These are phyloP conservation scores for Heliconius erato DNA, from an alignment of 2,888 invertebrate species.

Conservation along the genomic window DNA sequence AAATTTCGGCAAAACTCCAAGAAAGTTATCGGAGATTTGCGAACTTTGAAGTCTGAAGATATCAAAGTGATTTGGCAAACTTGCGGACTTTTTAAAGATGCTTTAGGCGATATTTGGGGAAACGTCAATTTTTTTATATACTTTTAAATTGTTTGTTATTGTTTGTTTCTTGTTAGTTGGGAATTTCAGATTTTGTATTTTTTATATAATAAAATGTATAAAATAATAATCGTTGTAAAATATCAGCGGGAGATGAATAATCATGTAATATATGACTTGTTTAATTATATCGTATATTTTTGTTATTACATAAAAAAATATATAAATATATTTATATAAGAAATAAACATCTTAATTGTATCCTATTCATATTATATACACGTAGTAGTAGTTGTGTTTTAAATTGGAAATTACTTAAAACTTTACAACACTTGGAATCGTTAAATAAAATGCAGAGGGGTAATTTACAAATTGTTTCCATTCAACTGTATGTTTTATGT, in stretches of 20 bases:
- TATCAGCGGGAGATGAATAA: background rate
- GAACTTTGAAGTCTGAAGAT: conserved; percentile 70
- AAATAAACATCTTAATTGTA: too few relatives aligned
- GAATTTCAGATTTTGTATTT: background rate
- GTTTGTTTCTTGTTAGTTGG: background rate
- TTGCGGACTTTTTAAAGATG: conserved; percentile 69
- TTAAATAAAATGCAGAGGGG: too few relatives aligned
- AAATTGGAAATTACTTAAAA: too few relatives aligned
- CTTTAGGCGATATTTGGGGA: conserved; percentile 51
- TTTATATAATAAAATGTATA: background rate
- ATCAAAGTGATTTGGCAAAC: conserved; percentile 82
- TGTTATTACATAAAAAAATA: background rate
- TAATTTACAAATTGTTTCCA: too few relatives aligned
- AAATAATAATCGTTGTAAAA: background rate
- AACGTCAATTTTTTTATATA: conserved; percentile 8
- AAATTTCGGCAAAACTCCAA: conserved; percentile 78
- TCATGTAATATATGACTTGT: background rate
- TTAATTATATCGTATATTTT: background rate
- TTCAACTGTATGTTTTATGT: too few relatives aligned
- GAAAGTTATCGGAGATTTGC: conserved; percentile 74
- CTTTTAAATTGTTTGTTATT: conserved; percentile 21
- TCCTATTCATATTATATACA: too few relatives aligned
- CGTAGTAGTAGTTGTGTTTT: too few relatives aligned
- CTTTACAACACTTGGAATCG: too few relatives aligned
- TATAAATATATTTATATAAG: too few relatives aligned